These are phyloP conservation scores for Epinotia demarniana DNA, from an alignment of 2,888 invertebrate species.

Conservation along the genomic window DNA sequence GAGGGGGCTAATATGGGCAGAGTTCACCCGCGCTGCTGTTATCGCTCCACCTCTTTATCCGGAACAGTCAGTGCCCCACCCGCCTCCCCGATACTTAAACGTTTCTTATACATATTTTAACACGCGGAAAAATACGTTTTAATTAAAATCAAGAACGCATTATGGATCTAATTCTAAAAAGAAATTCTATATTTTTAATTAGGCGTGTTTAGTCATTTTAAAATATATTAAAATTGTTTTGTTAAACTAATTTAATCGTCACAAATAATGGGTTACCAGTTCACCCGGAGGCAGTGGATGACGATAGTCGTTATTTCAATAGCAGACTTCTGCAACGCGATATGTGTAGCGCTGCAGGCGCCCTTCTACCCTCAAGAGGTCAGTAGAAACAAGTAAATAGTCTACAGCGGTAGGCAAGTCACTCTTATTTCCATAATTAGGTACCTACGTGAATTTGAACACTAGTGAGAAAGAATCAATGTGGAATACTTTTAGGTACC, in stretches of 20 bases:
- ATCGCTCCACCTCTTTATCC: conserved; percentile 54
- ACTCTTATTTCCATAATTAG: neutral
- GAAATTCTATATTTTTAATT: neutral
- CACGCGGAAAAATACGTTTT: neutral
- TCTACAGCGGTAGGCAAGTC: neutral
- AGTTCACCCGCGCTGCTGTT: conserved; percentile 51
- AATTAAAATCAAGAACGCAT: neutral
- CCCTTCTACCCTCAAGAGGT: conserved; percentile 95
- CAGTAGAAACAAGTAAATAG: conserved; percentile 58
- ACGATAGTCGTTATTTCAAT: conserved; percentile 91
- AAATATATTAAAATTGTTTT: neutral
- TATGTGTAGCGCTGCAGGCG: conserved; percentile 93
- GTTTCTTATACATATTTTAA: conserved; percentile 13
- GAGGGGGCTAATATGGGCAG: conserved; percentile 50
- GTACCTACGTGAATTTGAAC: no score
- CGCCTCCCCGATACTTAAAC: conserved; percentile 48
- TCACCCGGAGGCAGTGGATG: conserved; percentile 90
- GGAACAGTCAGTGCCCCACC: conserved; percentile 64
- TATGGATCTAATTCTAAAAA: conserved; percentile 13
- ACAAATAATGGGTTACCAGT: conserved; percentile 84
- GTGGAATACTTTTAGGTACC: no score
- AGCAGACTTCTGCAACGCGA: conserved; percentile 93
- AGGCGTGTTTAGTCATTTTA: neutral
- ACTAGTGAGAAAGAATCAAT: no score
- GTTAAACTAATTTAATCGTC: neutral